Base-by-base conservation (phyloP, 2,888 invertebrate genomes). In the Mycogona germanica region DNA sequence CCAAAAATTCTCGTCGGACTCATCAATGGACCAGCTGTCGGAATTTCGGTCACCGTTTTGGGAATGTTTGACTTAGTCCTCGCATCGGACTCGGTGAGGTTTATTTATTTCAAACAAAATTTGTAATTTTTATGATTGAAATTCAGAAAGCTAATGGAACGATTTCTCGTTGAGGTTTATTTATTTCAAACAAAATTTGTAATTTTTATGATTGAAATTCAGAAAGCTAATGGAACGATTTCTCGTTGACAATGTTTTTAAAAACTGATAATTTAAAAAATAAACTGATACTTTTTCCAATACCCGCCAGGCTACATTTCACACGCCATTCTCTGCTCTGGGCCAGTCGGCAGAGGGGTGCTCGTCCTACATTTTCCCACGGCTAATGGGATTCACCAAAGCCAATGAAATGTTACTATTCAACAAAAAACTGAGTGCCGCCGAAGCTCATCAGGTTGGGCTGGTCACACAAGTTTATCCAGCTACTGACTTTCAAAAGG, bases 21-120 rank as follows among this genome's bases (percentile, higher is more conserved):
- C 55, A 82, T 96, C 0, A 95, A 97, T 75, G 97, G 97, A 1
- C 93, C 93, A 40, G 89, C 92, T 14, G 80, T 96, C 61, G 97
- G 97, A 26, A 82, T 97, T 61, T 82, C 83, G 40, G 83, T 82
- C 2, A 96, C 96, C 0, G 80, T 84, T 9, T 73, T 89, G 49
- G 83, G 82, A 0, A 73, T 96, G 1, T 91, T 83, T 72, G 96
- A 97, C 74, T 74, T 87, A 55, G 82, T 92, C 6, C 89, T 87
- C 74, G 86, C 89, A 51, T 78, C 82, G n/a, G 85, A 92, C 61
- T 79, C 74, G 69, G 88, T 85, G 69, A 71, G 46, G 21, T n/a
- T 2, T 46, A 14, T 46, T 46, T 14, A 7, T n/a, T n/a, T n/a
- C n/a, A n/a, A n/a, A n/a, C n/a, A n/a, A n/a, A n/a, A n/a, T n/a